These are phyloP conservation scores for Aphidius ervi DNA, from an alignment of 1,140 invertebrate genomes.

Conservation along the genomic window DNA sequence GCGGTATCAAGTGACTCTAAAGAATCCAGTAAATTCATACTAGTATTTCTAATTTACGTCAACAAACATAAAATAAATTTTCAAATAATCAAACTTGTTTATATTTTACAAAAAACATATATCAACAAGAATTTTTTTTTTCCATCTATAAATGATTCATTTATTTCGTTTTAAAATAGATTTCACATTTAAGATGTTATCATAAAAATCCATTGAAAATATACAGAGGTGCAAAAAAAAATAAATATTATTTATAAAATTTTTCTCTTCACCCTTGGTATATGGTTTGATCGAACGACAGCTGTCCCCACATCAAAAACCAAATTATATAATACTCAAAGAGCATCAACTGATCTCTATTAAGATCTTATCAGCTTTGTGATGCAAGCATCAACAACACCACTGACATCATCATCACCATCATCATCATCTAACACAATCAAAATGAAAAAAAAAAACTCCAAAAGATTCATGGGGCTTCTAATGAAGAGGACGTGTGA, in stretches of 20 bases:
- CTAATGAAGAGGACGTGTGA: conserved; percentile 12
- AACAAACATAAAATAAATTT: too few species aligned
- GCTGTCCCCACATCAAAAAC: conserved; percentile 50
- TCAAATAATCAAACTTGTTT: too few species aligned
- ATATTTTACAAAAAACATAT: too few species aligned
- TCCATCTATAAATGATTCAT: too few species aligned
- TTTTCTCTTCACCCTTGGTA: background rate
- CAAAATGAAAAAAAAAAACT: too few species aligned
- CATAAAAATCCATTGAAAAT: too few species aligned
- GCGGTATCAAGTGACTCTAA: conserved; percentile 2
- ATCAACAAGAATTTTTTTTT: too few species aligned
- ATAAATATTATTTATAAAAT: too few species aligned
- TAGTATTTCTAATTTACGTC: background rate
- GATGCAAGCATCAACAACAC: conserved; percentile 1
- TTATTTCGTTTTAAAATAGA: too few species aligned
- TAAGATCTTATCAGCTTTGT: conserved; percentile 37
- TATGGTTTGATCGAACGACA: conserved; percentile 35
- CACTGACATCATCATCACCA: background rate
- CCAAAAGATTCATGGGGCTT: background rate
- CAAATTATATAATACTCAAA: conserved; percentile 48
- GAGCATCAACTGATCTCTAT: conserved; percentile 46
- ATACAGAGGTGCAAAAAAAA: too few species aligned
- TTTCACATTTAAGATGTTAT: too few species aligned
- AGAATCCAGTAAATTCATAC: conserved; percentile 1
- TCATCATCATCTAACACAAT: too few species aligned